Conservation (phyloP, 92 coral and sea anemone species). For the Zoanthus solanderi region DNA sequence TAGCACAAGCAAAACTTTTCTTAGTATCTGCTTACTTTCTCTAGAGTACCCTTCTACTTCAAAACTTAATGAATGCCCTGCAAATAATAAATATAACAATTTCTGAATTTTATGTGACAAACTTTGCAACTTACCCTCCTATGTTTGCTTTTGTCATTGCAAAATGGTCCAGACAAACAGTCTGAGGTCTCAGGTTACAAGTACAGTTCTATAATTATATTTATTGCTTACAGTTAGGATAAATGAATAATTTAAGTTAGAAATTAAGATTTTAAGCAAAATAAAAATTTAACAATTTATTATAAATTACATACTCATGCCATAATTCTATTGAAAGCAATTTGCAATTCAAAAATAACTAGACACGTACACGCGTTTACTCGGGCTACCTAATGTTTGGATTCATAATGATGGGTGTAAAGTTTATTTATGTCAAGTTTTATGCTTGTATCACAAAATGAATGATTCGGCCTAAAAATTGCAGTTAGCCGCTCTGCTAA, state of each 20-base stretch:
- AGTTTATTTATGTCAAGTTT: too few species aligned
- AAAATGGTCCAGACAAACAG: constrained; percentile 61
- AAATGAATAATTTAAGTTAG: neutral
- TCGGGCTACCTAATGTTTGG: too few species aligned
- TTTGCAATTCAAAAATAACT: too few species aligned
- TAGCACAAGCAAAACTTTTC: neutral
- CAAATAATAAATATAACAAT: neutral
- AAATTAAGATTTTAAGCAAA: neutral
- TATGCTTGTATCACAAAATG: too few species aligned
- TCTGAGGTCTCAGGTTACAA: constrained; percentile 56
- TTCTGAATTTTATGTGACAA: neutral
- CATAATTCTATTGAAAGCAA: neutral
- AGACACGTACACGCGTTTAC: too few species aligned
- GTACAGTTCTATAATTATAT: constrained; percentile 4
- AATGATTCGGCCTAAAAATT: too few species aligned
- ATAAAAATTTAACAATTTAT: neutral
- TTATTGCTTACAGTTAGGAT: neutral
- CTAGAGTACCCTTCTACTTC: neutral
- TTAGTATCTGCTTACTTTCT: neutral
- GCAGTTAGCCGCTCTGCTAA: too few species aligned
- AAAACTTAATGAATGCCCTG: neutral
- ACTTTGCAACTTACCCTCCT: neutral
- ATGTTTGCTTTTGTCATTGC: constrained; percentile 46
- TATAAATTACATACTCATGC: neutral
- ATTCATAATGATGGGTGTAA: too few species aligned